These are phyloP conservation scores for Sebastes baramenuke DNA, from an alignment of 2,797 vertebrate species.

Conservation along the genomic window DNA sequence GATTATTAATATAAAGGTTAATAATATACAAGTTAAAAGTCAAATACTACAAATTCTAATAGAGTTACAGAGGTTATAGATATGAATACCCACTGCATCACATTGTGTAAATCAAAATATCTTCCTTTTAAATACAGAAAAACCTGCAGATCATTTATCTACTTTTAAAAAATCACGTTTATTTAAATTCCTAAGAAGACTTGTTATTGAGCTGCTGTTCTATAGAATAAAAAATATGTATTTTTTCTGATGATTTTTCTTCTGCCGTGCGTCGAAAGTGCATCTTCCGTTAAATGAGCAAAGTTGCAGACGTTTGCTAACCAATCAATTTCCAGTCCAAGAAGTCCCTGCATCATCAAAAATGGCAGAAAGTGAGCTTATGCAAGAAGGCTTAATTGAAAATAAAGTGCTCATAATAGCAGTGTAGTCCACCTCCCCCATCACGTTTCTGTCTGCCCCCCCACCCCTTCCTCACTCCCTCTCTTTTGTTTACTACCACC, in stretches of 20 bases:
- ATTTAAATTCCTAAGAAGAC: not conserved
- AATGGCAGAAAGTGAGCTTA: conserved; percentile 71
- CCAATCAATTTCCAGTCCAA: conserved; percentile 76
- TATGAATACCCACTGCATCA: not conserved
- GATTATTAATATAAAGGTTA: no score
- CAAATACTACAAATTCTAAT: not conserved
- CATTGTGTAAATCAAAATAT: not conserved
- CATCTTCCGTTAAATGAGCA: conserved; percentile 59
- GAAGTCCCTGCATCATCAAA: conserved; percentile 82
- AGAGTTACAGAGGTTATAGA: not conserved
- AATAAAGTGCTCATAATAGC: conserved; percentile 81
- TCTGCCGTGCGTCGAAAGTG: conserved; percentile 6
- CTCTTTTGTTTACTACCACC: conserved; percentile 56
- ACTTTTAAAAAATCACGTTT: not conserved
- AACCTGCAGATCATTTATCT: not conserved
- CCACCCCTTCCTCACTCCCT: not conserved
- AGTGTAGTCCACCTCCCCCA: conserved; percentile 42
- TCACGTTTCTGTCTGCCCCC: conserved; percentile 10
- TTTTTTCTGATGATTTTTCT: conserved; percentile 13
- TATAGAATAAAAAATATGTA: not conserved
- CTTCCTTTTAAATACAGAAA: not conserved
- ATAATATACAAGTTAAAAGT: no score
- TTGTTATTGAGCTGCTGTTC: not conserved
- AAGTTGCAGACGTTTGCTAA: conserved; percentile 82
- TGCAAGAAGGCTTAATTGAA: conserved; percentile 76